These are phyloP conservation scores for Reticulitermes speratus DNA, from an alignment of 1,140 invertebrate genomes.

Conservation along the genomic window DNA sequence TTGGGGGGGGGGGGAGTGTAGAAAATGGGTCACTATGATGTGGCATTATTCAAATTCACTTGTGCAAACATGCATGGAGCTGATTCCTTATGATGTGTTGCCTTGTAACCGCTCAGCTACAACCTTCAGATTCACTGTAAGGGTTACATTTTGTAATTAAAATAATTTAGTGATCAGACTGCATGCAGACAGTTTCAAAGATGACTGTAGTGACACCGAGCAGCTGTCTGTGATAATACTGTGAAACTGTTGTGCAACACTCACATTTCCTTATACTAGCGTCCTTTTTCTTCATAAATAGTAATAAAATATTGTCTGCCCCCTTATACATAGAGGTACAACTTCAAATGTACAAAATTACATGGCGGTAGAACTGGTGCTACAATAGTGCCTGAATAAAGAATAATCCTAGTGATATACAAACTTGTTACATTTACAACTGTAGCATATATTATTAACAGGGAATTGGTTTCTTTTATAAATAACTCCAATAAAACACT, in stretches of 20 bases:
- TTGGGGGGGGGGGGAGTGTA: too few species aligned
- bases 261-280: neutral
- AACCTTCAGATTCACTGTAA: too few species aligned
- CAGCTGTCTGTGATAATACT: neutral
- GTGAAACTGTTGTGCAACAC: neutral
- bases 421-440: neutral
- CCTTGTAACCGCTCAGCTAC: too few species aligned
- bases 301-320: neutral
- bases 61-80: too few species aligned
- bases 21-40: too few species aligned
- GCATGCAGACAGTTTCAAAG: too few species aligned
- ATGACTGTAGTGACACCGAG: too few species aligned
- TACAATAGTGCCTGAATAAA: neutral
- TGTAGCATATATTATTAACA: neutral
- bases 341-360: slow-evolving; percentile 8
- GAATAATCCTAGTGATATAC: neutral
- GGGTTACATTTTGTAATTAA: too few species aligned
- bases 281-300: neutral
- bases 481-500: neutral
- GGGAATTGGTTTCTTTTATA: neutral
- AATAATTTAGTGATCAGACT: too few species aligned
- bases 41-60: too few species aligned
- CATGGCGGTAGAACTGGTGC: neutral
- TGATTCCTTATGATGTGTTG: too few species aligned
- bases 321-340: neutral